Evolutionary conservation across 2,113 vertebrate genomes (phyloP), one percentile per base, ranked within the genome.

Genomic region (Penelope pileata): DNA sequence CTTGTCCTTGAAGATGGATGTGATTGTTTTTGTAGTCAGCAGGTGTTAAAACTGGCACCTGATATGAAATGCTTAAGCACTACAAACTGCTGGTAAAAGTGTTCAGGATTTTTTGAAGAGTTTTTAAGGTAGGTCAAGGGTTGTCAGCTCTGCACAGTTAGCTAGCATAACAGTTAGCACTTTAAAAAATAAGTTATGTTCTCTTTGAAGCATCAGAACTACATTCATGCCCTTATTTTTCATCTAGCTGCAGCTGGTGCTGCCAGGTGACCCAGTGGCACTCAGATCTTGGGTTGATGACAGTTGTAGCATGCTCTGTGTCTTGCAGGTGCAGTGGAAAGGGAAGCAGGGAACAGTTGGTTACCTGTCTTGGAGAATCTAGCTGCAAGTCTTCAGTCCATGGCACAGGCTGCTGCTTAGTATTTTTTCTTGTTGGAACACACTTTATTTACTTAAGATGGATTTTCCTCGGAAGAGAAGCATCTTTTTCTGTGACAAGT

Each of bases 391-490:
- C 34, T 83, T 22, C 23, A n/a, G 27, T 26, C 45, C 18, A 38
- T 70, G 77, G 26, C 24, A 58, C 30, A 51, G 47, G 18, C 7
- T 75, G 24, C 24, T 45, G 30, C 34, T 17, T 68, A 86, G 66
- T 88, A 12, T 86, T 95, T 54, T 80, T 70, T 94, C 36, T 40
- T n/a, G 17, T 30, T 62, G 79, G 45, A 91, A 66, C 9, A 70
- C n/a, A 69, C 29, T 66, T 54, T 75, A 24, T 88, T 90, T 92
- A 42, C 74, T 93, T 79, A 93, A 48, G 64, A 86, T 68, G 60
- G 42, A 51, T 94, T 92, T 88, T 86, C 64, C 42, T 83, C 36
- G 59, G 68, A 93, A 88, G 62, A 93, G 36, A 83, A 86, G 32
- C 23, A 26, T 4, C 83, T 92, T 90, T 83, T 90, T 81, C 48